Conservation (phyloP, 2,888 invertebrate genomes). For the Caenorhabditis uteleia region DNA sequence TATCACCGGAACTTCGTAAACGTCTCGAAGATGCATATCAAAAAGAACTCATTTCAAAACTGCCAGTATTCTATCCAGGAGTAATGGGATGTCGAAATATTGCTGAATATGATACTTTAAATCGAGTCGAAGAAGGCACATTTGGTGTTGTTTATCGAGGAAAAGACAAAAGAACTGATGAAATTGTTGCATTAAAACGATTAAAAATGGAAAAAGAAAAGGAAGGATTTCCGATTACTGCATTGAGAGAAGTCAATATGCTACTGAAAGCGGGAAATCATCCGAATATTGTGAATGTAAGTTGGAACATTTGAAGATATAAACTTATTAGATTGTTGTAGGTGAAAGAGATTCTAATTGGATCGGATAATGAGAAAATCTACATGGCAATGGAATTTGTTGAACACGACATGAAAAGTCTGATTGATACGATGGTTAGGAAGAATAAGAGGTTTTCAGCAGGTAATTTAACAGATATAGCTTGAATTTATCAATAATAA, state of each 20-base stretch:
- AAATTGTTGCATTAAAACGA: slow-evolving; percentile 95
- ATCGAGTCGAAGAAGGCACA: slow-evolving; percentile 96
- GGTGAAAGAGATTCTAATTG: slow-evolving; percentile 47
- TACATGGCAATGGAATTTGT: slow-evolving; percentile 96
- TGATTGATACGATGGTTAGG: slow-evolving; percentile 95
- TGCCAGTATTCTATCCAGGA: slow-evolving; percentile 64
- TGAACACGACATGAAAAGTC: slow-evolving; percentile 94
- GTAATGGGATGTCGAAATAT: slow-evolving; percentile 83
- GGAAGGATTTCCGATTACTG: slow-evolving; percentile 98
- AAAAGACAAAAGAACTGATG: slow-evolving; percentile 91
- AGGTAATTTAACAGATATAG: slow-evolving; percentile 63
- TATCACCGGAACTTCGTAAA: slow-evolving; percentile 43
- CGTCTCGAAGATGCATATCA: slow-evolving; percentile 50
- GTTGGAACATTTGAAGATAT: too few species aligned
- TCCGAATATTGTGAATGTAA: slow-evolving; percentile 94
- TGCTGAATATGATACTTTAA: slow-evolving; percentile 96
- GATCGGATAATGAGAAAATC: slow-evolving; percentile 69
- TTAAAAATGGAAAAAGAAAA: slow-evolving; percentile 99
- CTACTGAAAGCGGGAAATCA: slow-evolving; percentile 88
- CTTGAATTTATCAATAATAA: slow-evolving; percentile 1
- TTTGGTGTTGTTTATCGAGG: slow-evolving; percentile 98
- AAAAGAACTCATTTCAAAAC: slow-evolving; percentile 45
- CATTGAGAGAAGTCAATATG: slow-evolving; percentile 95
- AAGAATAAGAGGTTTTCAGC: slow-evolving; percentile 72
- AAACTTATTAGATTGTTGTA: too few species aligned